These are phyloP conservation scores for Anguilla anguilla DNA, from an alignment of 2,797 vertebrate species.

Conservation along the genomic window DNA sequence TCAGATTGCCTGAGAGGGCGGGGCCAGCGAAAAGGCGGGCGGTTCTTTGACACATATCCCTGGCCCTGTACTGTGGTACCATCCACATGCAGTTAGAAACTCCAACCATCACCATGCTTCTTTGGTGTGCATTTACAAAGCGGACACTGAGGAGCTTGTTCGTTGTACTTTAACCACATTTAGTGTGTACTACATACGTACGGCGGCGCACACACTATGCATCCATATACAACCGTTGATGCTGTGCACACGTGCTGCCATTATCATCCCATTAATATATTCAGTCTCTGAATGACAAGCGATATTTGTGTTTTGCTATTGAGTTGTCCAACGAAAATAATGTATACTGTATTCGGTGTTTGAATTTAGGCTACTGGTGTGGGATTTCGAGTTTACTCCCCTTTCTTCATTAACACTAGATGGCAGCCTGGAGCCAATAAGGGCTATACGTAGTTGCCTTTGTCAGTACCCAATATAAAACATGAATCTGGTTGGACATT, in stretches of 20 bases:
- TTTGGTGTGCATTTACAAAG: background rate
- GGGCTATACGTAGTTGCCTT: slow-evolving; percentile 43
- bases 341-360: slow-evolving; percentile 21
- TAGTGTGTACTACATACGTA: background rate
- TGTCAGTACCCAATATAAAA: slow-evolving; percentile 1
- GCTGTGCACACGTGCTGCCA: background rate
- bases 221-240: background rate
- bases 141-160: background rate
- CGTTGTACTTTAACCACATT: background rate
- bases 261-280: background rate
- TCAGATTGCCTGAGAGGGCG: slow-evolving; percentile 43
- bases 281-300: background rate
- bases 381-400: background rate
- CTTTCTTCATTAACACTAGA: slow-evolving; percentile 77
- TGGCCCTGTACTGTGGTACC: background rate
- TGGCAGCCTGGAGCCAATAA: slow-evolving; percentile 89
- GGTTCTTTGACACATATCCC: slow-evolving; percentile 11
- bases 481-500: slow-evolving; percentile 29
- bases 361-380: slow-evolving; percentile 47
- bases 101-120: background rate
- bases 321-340: background rate
- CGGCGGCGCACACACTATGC: background rate
- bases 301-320: background rate
- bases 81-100: background rate
- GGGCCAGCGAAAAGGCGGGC: slow-evolving; percentile 23